Percentiles rank a stretch among this genome's conserved stretches.
Conservation (phyloP, 2,888 invertebrate genomes). For the Apamea sordens region DNA sequence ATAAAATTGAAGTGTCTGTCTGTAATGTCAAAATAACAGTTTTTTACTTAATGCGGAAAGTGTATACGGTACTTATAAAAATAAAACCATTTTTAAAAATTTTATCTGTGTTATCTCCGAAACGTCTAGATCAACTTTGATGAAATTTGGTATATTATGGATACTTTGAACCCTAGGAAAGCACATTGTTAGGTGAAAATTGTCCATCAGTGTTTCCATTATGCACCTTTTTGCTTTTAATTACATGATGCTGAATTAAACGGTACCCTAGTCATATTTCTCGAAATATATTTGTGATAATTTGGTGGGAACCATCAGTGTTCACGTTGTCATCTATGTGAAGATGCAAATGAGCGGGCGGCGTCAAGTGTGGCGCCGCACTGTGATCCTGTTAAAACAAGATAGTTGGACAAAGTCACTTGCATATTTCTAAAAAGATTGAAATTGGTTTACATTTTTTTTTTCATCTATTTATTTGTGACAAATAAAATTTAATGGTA, state of each 20-base stretch:
- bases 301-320: conserved; percentile 56
- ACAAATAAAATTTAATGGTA: neutral
- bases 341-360: conserved; percentile 84
- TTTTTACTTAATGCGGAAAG: no score
- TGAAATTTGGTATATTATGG: no score
- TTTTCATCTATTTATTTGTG: neutral
- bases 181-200: neutral
- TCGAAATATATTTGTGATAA: conserved; percentile 47
- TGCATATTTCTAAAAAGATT: neutral
- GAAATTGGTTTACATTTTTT: neutral
- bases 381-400: conserved; percentile 16
- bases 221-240: neutral
- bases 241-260: neutral
- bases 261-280: neutral
- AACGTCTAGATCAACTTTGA: no score
- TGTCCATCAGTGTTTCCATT: neutral
- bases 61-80: no score
- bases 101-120: no score
- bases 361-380: conserved; percentile 77
- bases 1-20: no score
- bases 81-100: no score
- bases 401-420: conserved; percentile 25
- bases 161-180: no score
- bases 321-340: conserved; percentile 74
- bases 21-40: no score